These are phyloP conservation scores for Australoheros facetus DNA, from an alignment of 2,797 vertebrate genomes.

Conservation along the genomic window DNA sequence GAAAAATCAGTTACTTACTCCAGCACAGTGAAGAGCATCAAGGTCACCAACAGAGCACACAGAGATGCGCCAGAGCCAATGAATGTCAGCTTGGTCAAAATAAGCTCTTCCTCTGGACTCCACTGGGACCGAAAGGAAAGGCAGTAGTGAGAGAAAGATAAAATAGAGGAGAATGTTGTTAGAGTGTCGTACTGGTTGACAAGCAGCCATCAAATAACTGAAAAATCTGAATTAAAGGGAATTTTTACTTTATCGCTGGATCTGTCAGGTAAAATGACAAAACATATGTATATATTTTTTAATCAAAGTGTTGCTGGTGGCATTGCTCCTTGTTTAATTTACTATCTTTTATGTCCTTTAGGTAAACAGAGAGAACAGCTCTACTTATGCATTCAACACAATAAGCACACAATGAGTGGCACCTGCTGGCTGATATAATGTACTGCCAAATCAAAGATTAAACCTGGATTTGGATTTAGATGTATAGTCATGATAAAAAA, in stretches of 20 bases:
- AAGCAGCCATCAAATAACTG: neutral
- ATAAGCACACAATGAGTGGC: constrained; percentile 33
- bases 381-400: neutral
- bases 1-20: constrained; percentile 78
- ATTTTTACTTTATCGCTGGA: neutral
- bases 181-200: neutral
- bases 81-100: constrained; percentile 86
- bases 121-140: constrained; percentile 70
- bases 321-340: neutral
- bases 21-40: constrained; percentile 86
- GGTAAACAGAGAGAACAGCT: neutral
- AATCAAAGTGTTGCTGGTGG: neutral
- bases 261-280: neutral
- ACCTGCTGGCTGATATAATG: constrained; percentile 31
- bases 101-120: constrained; percentile 78
- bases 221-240: neutral
- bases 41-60: constrained; percentile 84
- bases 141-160: neutral
- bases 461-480: neutral
- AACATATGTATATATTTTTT: neutral
- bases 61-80: constrained; percentile 85
- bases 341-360: neutral
- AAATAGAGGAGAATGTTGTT: neutral
- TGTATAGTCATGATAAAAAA: neutral
- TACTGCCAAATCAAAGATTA: neutral